These are phyloP conservation scores for Micrastur ruficollis DNA, from an alignment of 2,797 vertebrate genomes.

Conservation along the genomic window DNA sequence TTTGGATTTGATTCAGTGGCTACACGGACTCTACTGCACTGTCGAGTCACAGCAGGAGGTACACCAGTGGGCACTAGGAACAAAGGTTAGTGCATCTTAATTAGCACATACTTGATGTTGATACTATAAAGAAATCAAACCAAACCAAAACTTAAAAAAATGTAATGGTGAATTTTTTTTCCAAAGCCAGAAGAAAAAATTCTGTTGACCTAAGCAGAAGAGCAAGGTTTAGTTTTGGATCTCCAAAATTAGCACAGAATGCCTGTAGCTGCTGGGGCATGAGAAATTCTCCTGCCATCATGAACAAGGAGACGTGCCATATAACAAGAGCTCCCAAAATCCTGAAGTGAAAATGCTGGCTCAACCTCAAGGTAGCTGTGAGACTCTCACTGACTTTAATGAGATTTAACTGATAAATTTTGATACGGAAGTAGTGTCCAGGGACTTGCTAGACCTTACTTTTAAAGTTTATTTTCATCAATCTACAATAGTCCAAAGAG, in stretches of 20 bases:
- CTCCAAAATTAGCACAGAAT: not conserved
- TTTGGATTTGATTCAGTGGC: not conserved
- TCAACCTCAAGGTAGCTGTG: not conserved
- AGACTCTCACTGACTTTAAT: not conserved
- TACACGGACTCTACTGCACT: not conserved
- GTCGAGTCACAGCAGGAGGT: not conserved
- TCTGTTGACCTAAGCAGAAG: not conserved
- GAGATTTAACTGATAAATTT: not conserved
- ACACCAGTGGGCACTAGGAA: not conserved
- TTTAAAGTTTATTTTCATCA: not conserved
- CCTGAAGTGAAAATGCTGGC: not conserved
- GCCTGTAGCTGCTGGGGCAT: not conserved
- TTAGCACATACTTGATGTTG: not conserved
- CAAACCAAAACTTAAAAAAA: not conserved
- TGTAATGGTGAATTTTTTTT: not conserved
- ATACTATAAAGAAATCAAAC: not conserved
- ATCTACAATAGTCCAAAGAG: not conserved
- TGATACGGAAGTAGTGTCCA: not conserved
- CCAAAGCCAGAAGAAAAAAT: not conserved
- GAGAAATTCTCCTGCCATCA: not conserved
- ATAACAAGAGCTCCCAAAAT: not conserved
- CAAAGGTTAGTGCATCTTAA: not conserved
- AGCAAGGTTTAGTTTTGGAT: not conserved
- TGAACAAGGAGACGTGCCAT: not conserved
- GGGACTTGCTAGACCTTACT: not conserved